phyloP scores from a whole-genome alignment of 1,140 invertebrate genomes.

The Mamestra configurata region DNA sequence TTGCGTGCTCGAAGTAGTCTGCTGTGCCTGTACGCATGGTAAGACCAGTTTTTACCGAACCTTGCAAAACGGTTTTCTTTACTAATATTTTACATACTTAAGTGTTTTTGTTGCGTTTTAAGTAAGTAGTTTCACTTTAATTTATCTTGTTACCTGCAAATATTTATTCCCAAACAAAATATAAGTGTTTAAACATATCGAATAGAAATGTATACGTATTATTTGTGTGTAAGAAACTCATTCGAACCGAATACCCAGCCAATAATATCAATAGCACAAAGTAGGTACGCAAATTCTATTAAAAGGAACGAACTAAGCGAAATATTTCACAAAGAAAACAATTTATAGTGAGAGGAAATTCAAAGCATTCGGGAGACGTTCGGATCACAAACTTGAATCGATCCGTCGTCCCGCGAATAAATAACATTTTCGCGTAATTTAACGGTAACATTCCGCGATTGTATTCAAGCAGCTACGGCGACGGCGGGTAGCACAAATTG shows the following conservation, averaged over 20 bases:
- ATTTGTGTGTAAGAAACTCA: background rate
- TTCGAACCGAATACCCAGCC: background rate
- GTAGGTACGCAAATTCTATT: conserved; percentile 32
- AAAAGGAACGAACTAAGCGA: conserved; percentile 30
- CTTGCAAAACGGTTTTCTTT: conserved; percentile 8
- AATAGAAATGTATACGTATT: background rate
- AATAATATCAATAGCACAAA: conserved; percentile 19
- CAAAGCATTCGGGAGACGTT: conserved; percentile 42
- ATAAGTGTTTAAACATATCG: background rate
- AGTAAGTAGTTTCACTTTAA: background rate
- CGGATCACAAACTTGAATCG: conserved; percentile 61
- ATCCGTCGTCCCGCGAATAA: conserved; percentile 65
- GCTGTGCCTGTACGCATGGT: conserved; percentile 9
- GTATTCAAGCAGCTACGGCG: conserved; percentile 61
- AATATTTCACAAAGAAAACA: conserved; percentile 49
- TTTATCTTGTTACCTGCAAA: no score
- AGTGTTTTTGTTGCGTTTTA: background rate
- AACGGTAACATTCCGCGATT: conserved; percentile 65
- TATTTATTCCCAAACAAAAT: background rate
- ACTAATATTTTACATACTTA: background rate
- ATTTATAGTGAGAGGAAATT: conserved; percentile 50
- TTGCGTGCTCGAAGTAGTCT: background rate
- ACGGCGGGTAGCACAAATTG: conserved; percentile 73
- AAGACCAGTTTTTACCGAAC: conserved; percentile 15
- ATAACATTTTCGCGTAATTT: conserved; percentile 72